Evolutionary conservation across 1,140 invertebrate genomes (phyloP), one percentile per base, ranked within the genome.

Genomic region (Linepithema humile): DNA sequence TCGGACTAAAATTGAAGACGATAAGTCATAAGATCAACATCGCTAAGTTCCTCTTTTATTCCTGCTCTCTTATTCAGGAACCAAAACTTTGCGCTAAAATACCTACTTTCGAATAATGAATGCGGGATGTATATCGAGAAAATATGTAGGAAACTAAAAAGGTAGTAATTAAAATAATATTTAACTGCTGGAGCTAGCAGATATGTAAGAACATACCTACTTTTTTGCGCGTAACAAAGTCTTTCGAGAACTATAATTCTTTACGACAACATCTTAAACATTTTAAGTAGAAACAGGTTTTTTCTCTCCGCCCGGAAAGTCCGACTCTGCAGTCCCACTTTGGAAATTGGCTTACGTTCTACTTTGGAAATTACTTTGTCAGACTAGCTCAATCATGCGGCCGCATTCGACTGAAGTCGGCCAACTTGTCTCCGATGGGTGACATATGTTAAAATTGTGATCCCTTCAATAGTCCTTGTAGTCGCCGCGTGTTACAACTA

Each of bases 371-470:
- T 77, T 64, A 32, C 38, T 45, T 23, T 38, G 40, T 32, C 29
- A 10, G n/a, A 50, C 35, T 35, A 50, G 20, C 35, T n/a, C 17
- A 9, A 59, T 2, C 72, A 35, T 38, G 29, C 7, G 38, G 17
- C 10, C 57, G 57, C 20, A 23, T 35, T 32, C 62, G 45, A 69
- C 69, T 48, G 12, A 67, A 78, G 17, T 67, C 45, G n/a, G 12
- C 17, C 35, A 70, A 70, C 35, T 69, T 80, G 62, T 69, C 26
- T 0, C 2, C 50, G 48, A 29, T 45, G 35, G 35, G 9, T 80
- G 75, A 80, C 64, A 40, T 35, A 32, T 69, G 64, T 80, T 80
- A 80, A 78, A 55, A 55, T 48, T 80, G 35, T 35, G 48, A 43
- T 55, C 48, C 75, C 55, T 80, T 69, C 48, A 78, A 80, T 69